Conservation (phyloP, 2,113 vertebrate species). For the Chitala chitala region DNA sequence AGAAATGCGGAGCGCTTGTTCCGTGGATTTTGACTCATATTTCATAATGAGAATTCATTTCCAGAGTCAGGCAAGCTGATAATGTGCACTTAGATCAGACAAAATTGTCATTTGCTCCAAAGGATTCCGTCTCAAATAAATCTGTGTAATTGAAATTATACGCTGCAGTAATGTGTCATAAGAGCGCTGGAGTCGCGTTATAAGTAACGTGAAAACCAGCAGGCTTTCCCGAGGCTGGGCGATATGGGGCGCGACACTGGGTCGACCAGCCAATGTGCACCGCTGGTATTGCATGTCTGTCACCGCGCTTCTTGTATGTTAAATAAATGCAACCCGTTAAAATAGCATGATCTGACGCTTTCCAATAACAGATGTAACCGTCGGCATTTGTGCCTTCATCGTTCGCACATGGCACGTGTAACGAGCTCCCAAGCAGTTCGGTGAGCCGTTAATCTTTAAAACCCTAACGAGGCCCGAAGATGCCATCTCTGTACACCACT, state of each 20-base stretch:
- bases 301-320: no score
- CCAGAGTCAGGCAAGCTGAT: constrained; percentile 11
- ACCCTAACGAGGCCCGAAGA: neutral
- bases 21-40: neutral
- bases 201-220: neutral
- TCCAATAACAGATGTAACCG: no score
- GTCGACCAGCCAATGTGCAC: no score
- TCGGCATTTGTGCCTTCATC: no score
- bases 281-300: no score
- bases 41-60: constrained; percentile 18
- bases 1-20: neutral
- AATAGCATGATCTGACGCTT: no score
- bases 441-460: neutral
- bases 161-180: constrained; percentile 1
- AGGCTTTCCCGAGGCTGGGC: neutral
- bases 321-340: no score
- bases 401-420: no score
- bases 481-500: neutral
- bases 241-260: neutral
- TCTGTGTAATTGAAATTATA: neutral
- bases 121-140: constrained; percentile 6
- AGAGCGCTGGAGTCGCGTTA: neutral
- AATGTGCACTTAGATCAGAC: constrained; percentile 13
- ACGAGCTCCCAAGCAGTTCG: neutral
- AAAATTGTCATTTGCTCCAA: constrained; percentile 10